Evolutionary conservation across 2,113 vertebrate genomes (phyloP).

Genomic region (rat (Rattus norvegicus)): DNA sequence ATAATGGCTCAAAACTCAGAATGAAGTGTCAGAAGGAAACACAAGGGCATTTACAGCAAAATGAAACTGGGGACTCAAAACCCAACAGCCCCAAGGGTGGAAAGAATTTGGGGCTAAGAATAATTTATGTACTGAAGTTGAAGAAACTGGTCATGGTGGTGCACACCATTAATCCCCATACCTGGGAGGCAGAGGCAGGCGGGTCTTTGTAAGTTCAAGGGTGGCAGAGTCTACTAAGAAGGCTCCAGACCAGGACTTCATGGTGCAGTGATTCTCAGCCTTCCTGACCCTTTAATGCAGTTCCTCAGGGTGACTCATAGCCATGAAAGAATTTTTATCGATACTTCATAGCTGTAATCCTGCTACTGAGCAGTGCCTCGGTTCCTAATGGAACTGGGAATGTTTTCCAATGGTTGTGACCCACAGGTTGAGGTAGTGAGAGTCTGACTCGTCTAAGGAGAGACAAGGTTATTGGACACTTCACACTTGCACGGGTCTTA

Average conservation of each 20-base stretch:
- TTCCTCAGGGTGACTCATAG: not conserved
- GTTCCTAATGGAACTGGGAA: not conserved
- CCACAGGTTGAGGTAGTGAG: not conserved
- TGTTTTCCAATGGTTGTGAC: not conserved
- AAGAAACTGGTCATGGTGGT: not conserved
- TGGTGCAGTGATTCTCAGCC: not conserved
- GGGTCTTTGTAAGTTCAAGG: not conserved
- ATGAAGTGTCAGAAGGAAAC: not conserved
- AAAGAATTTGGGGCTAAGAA: not conserved
- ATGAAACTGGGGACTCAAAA: not conserved
- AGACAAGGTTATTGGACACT: not conserved
- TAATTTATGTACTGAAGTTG: not conserved
- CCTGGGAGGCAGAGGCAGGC: not conserved
- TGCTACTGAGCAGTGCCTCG: not conserved
- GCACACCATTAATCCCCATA: not conserved
- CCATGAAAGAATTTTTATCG: not conserved
- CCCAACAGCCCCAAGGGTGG: not conserved
- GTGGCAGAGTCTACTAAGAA: not conserved
- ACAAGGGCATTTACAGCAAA: not conserved
- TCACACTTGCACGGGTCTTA: not conserved
- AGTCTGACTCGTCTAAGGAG: not conserved
- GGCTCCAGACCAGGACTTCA: not conserved
- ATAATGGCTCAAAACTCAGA: constrained; percentile 4
- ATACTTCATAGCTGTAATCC: not conserved
- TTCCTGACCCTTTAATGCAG: not conserved